phyloP scores from a whole-genome alignment of 2,113 vertebrate species.

The Ondatra zibethicus region DNA sequence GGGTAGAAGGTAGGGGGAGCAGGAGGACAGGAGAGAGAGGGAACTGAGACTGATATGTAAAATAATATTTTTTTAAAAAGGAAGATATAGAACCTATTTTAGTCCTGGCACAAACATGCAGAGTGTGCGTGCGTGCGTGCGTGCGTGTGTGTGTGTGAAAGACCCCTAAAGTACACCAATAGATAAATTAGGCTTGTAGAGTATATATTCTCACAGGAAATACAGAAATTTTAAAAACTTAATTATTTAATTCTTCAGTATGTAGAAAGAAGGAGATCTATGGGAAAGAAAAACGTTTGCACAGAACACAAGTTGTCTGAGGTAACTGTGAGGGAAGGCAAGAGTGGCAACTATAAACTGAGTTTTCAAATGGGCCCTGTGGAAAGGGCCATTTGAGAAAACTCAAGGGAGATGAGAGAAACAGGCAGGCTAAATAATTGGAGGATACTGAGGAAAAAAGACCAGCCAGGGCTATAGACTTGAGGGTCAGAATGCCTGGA shows the following conservation, averaged over 20 bases:
- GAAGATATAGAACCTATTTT: not conserved
- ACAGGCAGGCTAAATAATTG: not conserved
- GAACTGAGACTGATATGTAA: too few relatives aligned
- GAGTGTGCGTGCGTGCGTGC: too few relatives aligned
- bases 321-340: not conserved
- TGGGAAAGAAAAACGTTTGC: not conserved
- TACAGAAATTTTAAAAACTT: not conserved
- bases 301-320: not conserved
- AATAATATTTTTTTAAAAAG: too few relatives aligned
- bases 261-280: not conserved
- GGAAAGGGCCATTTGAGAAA: not conserved
- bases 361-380: not conserved
- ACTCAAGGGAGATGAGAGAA: not conserved
- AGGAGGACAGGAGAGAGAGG: too few relatives aligned
- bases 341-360: not conserved
- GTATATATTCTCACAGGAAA: not conserved
- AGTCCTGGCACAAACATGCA: not conserved
- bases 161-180: not conserved
- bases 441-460: not conserved
- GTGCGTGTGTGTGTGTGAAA: not conserved
- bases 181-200: not conserved
- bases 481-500: not conserved
- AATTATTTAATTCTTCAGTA: not conserved
- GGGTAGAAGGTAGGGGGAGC: too few relatives aligned
- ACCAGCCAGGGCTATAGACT: not conserved